Conservation (phyloP, 2,888 invertebrate species). For the Cephus spinipes region DNA sequence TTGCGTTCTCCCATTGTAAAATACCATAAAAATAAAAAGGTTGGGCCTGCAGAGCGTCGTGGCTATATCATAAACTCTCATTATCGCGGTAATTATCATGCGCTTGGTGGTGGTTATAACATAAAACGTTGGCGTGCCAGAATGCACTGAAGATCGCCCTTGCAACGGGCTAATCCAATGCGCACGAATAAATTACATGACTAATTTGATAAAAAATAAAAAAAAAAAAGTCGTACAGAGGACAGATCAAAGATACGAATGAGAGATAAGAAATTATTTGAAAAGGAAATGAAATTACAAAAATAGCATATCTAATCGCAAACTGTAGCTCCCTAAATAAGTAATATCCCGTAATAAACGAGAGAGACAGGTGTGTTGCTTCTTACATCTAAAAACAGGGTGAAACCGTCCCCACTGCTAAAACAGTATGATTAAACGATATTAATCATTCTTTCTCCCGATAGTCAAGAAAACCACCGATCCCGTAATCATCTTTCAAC, state of each 20-base stretch:
- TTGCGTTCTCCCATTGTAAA: background rate
- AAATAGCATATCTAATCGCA: background rate
- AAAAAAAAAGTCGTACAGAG: constrained; percentile 28
- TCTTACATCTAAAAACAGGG: background rate
- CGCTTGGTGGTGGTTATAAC: constrained; percentile 51
- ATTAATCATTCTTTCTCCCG: constrained; percentile 20
- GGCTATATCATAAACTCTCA: constrained; percentile 54
- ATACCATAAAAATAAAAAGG: background rate
- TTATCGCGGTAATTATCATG: constrained; percentile 64
- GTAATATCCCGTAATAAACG: background rate
- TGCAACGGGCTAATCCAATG: constrained; percentile 54
- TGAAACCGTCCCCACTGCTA: background rate
- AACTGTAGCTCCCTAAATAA: background rate
- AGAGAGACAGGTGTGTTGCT: background rate
- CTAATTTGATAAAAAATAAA: constrained; percentile 48
- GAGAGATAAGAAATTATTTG: background rate
- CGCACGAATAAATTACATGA: constrained; percentile 60
- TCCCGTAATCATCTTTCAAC: background rate
- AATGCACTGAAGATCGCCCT: constrained; percentile 63
- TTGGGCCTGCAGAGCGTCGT: background rate
- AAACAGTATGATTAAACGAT: constrained; percentile 18
- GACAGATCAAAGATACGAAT: background rate
- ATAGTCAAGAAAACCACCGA: background rate
- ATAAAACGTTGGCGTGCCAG: constrained; percentile 60
- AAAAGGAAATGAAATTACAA: background rate